A percentile compares a stretch with the other conserved stretches of the same genome.
phyloP scores from a whole-genome alignment of 92 coral and sea anemone genomes.

The Bergia sp. region DNA sequence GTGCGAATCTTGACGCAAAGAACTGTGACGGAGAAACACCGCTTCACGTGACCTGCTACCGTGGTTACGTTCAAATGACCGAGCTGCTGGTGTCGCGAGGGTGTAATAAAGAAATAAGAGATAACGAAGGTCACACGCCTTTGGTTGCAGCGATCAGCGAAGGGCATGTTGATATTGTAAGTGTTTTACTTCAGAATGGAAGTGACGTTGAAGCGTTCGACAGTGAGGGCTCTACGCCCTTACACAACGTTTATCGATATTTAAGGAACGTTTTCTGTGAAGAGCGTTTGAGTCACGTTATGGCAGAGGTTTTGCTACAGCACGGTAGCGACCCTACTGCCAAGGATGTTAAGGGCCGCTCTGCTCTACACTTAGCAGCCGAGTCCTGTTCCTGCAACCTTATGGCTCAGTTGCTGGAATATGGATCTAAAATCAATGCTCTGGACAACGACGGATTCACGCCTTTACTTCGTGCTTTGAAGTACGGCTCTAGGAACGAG shows the following conservation, averaged over 20 bases:
- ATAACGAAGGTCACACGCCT: conserved; percentile 64
- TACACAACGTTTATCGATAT: conserved; percentile 69
- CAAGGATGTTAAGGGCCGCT: conserved; percentile 67
- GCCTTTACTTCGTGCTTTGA: conserved; percentile 64
- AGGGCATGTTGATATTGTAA: conserved; percentile 65
- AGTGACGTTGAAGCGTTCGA: conserved; percentile 69
- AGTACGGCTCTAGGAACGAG: conserved; percentile 70
- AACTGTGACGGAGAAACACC: conserved; percentile 84
- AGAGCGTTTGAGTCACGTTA: conserved; percentile 62
- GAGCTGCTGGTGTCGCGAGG: conserved; percentile 62
- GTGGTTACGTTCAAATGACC: conserved; percentile 70
- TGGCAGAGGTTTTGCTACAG: conserved; percentile 62
- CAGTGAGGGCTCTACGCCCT: conserved; percentile 69
- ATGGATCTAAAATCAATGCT: conserved; percentile 63
- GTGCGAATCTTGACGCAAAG: conserved; percentile 70
- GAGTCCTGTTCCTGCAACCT: conserved; percentile 64
- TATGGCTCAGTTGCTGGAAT: conserved; percentile 60
- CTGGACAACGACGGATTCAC: conserved; percentile 72
- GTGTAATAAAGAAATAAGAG: conserved; percentile 66
- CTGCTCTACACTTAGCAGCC: conserved; percentile 77
- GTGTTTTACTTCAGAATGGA: conserved; percentile 63
- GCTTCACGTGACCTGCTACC: conserved; percentile 75
- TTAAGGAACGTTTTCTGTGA: conserved; percentile 71
- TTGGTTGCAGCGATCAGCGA: conserved; percentile 70
- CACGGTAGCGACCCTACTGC: conserved; percentile 63